Base-by-base conservation (phyloP, 2,888 invertebrate genomes). In the Cataglyphis rosenhaueri region DNA sequence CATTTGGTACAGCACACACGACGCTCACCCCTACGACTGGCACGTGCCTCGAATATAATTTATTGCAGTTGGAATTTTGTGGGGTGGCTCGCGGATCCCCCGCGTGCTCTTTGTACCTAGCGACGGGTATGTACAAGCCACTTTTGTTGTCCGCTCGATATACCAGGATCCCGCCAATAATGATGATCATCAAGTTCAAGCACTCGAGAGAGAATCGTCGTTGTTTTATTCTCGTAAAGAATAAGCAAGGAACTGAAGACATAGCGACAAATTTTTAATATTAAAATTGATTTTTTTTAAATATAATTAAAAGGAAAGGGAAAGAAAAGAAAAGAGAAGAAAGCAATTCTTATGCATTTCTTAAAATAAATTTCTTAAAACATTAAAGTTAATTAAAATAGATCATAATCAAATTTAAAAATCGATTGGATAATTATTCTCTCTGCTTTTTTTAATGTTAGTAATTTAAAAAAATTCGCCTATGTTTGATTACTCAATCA, bases 21-120 rank as follows among this genome's bases (percentile, higher is more conserved):
- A 73, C 75, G 74, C 81, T 86, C 83, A 81, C 88, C 91, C 87
- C 84, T 86, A 89, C 87, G 88, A 92, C 88, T 89, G 90, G 89
- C 88, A 89, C 92, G 92, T 92, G 92, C 90, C 89, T 87, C 91
- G 92, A 93, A 93, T 93, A 91, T 92, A 92, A 93, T 93, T 92
- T 92, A 92, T 92, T 86, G 88, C 88, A 85, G 90, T 89, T 92
- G 88, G 90, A 91, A 91, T 91, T 91, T 91, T 89, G 87, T 88
- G 82, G 89, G 88, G 85, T 76, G 62, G 78, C 82, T 66, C 44
- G 81, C 70, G 76, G 61, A 84, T 85, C 88, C 88, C 81, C 66
- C n/a, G 74, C 29, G 66, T 41, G 84, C 78, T 71, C 62, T 76
- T 76, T 82, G 62, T 78, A 55, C 62, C 57, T 57, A 65, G 57